A percentile compares a stretch with the other conserved stretches of the same genome.
phyloP scores from a whole-genome alignment of 2,113 vertebrate species.

The Acinonyx jubatus region DNA sequence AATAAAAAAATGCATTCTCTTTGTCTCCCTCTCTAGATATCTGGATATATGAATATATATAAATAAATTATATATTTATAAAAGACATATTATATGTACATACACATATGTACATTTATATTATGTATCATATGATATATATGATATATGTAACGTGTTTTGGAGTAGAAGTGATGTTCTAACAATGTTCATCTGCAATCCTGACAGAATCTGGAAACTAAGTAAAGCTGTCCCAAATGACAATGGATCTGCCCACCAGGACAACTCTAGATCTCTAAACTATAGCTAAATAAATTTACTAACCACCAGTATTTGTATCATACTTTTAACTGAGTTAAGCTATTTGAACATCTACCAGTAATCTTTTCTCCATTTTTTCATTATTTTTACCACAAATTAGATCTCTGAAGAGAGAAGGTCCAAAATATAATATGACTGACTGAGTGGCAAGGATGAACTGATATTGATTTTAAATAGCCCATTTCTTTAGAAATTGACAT shows the following conservation, averaged over 20 bases:
- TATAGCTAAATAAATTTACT: neutral
- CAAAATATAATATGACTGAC: neutral
- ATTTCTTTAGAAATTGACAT: neutral
- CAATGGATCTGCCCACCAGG: neutral
- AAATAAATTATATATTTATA: neutral
- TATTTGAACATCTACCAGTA: neutral
- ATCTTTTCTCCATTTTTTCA: neutral
- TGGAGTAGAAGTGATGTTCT: neutral
- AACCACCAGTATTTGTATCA: neutral
- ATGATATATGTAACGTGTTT: neutral
- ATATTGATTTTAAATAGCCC: neutral
- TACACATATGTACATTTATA: neutral
- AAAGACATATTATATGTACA: neutral
- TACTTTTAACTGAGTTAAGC: neutral
- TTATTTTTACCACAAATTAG: neutral
- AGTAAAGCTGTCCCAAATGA: neutral
- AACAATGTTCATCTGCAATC: neutral
- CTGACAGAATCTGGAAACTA: neutral
- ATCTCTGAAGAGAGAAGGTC: neutral
- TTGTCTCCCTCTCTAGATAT: neutral
- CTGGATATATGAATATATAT: neutral
- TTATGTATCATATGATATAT: neutral
- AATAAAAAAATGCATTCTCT: neutral
- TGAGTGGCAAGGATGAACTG: neutral
- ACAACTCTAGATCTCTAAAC: neutral